Evolutionary conservation across 2,113 vertebrate genomes (phyloP).

Genomic region (Podarcis muralis): DNA sequence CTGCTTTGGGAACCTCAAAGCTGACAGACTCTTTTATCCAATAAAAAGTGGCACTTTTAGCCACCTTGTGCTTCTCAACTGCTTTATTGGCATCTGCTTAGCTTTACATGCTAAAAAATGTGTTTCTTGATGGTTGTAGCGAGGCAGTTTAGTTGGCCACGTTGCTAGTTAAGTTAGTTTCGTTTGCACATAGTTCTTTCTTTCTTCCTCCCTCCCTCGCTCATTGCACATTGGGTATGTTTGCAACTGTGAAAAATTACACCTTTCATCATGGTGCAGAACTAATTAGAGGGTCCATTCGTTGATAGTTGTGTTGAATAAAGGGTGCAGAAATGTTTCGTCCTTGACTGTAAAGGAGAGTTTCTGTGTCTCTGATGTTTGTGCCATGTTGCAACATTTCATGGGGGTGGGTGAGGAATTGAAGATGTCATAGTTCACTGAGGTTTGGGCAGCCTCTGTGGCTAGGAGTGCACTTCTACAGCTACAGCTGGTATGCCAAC

Average conservation of each 20-base stretch:
- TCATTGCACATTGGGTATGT: background rate
- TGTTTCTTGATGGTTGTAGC: constrained; percentile 1
- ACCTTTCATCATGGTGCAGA: background rate
- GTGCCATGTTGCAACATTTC: background rate
- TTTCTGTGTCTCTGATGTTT: constrained; percentile 13
- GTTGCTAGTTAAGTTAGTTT: constrained; percentile 31
- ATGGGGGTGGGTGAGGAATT: background rate
- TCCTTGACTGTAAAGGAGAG: background rate
- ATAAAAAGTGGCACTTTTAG: background rate
- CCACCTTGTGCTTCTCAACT: background rate
- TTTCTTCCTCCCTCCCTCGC: no score
- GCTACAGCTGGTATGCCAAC: no score
- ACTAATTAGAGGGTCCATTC: background rate
- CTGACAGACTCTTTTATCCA: background rate
- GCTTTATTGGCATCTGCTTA: constrained; percentile 33
- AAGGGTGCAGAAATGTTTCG: background rate
- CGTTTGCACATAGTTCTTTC: background rate
- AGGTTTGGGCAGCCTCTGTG: no score
- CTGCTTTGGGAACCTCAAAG: background rate
- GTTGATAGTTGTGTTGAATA: background rate
- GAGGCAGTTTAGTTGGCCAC: background rate
- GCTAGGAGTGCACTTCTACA: no score
- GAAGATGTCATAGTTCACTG: background rate
- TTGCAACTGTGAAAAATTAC: constrained; percentile 14
- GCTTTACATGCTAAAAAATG: constrained; percentile 34